Evolutionary conservation across 2,797 vertebrate genomes (phyloP).

Genomic region (Tapirus indicus): DNA sequence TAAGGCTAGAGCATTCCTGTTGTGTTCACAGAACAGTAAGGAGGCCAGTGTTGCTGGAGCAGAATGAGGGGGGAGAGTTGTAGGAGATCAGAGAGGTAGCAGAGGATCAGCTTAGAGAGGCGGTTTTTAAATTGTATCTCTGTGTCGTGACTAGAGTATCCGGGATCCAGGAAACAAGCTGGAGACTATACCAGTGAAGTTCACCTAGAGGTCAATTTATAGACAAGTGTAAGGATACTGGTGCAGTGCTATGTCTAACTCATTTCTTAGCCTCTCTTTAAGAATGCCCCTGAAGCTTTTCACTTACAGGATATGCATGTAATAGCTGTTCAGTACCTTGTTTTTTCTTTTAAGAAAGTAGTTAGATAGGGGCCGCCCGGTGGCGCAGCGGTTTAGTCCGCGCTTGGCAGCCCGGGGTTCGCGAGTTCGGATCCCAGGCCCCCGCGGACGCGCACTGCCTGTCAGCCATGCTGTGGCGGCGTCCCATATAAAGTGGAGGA

Average conservation of each 20-base stretch:
- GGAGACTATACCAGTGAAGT: neutral
- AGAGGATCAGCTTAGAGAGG: neutral
- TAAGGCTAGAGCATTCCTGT: neutral
- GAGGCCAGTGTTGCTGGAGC: neutral
- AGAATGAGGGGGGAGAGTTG: neutral
- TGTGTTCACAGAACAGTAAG: neutral
- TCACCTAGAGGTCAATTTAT: neutral
- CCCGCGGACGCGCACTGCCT: too few species aligned
- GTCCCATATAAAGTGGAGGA: too few species aligned
- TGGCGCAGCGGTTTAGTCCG: too few species aligned
- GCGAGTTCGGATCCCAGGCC: too few species aligned
- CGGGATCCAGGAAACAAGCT: neutral
- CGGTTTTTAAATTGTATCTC: constrained; percentile 5
- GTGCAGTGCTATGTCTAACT: neutral
- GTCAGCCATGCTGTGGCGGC: too few species aligned
- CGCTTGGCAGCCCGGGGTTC: too few species aligned
- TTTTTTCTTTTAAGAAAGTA: constrained; percentile 8
- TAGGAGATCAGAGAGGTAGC: neutral
- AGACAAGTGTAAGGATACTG: neutral
- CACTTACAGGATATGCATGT: neutral
- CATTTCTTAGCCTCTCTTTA: neutral
- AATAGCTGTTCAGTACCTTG: neutral
- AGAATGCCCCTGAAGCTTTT: constrained; percentile 40
- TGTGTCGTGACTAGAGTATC: neutral
- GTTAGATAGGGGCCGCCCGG: too few species aligned